Evolutionary conservation across 2,888 invertebrate genomes (phyloP).

Genomic region (Argynnis bischoffii): DNA sequence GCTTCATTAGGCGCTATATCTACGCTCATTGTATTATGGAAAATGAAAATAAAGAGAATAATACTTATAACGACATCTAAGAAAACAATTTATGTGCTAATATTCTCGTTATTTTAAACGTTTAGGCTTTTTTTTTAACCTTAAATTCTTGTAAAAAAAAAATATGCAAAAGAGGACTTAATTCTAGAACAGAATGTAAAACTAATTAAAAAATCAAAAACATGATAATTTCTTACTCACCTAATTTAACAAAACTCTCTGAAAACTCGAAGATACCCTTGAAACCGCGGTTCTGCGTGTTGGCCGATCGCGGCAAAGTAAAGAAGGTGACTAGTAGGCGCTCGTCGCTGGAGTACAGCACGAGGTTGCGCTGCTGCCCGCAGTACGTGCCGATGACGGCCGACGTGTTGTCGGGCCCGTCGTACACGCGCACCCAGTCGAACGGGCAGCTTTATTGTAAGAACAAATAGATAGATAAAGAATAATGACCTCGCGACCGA

Average conservation of each 20-base stretch:
- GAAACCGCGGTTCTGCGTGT: constrained; percentile 98
- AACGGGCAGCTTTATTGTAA: constrained; percentile 92
- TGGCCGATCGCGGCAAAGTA: constrained; percentile 94
- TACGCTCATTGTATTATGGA: too few species aligned
- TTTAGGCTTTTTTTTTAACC: too few species aligned
- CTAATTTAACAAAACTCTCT: constrained; percentile 98
- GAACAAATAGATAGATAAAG: not conserved
- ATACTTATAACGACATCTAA: too few species aligned
- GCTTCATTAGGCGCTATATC: not conserved
- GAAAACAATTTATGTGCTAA: too few species aligned
- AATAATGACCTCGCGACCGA: too few species aligned
- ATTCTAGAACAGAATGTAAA: not conserved
- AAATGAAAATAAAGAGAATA: too few species aligned
- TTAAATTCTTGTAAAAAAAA: too few species aligned
- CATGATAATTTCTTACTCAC: constrained; percentile 76
- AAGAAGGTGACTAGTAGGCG: constrained; percentile 95
- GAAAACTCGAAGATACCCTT: constrained; percentile 99
- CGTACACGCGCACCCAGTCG: constrained; percentile 98
- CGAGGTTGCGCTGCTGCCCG: constrained; percentile 97
- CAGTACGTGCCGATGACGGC: constrained; percentile 98
- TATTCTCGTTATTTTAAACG: too few species aligned
- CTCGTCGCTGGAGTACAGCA: constrained; percentile 96
- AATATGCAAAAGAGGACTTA: too few species aligned
- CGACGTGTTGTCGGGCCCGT: constrained; percentile 94
- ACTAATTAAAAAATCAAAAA: not conserved